Evolutionary conservation across 1,140 invertebrate genomes (phyloP), one percentile per base, ranked within the genome.

Genomic region (Apis florea): DNA sequence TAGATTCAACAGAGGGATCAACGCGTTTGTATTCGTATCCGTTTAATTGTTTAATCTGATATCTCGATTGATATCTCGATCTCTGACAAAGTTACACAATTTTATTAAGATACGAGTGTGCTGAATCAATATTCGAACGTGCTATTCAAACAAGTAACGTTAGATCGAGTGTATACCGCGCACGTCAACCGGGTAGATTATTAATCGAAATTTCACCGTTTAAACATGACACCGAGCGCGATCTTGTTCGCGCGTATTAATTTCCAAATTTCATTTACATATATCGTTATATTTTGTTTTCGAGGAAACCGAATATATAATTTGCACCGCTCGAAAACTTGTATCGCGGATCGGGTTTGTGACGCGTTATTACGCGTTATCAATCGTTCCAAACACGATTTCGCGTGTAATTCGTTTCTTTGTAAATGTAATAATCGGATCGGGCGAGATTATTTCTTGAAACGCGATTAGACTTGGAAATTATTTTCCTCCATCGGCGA

Each of bases 211-310:
- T 68, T 40, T 40, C 24, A n/a, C 4, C 31, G 31, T 40, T 21
- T 59, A 26, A 70, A 78, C 51, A 49, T 19, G 64, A 68, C 17
- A 19, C 21, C 53, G 51, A 26, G 58, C 8, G 31, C n/a, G 21
- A 21, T 47, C n/a, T 12, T 47, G n/a, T 67, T 77, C 47, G 13
- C 51, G 8, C 63, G 24, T 56, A 54, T 67, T 63, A 67, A 67
- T 67, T 67, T 21, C 63, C 53, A 66, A 66, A 76, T 67, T 76
- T 47, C 59, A 40, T 76, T 67, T 21, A 26, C 49, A 8, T 15
- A 9, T 12, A 13, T 8, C 10, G 13, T 13, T 31, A 17, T 6
- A 31, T 49, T 13, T n/a, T 49, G 51, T 58, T 40, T 68, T 67
- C n/a, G 51, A 47, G 63, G 8, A 67, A 47, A 5, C 15, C 8